Conservation (phyloP, 1,140 invertebrate genomes). For the Melipona quadrifasciata region DNA sequence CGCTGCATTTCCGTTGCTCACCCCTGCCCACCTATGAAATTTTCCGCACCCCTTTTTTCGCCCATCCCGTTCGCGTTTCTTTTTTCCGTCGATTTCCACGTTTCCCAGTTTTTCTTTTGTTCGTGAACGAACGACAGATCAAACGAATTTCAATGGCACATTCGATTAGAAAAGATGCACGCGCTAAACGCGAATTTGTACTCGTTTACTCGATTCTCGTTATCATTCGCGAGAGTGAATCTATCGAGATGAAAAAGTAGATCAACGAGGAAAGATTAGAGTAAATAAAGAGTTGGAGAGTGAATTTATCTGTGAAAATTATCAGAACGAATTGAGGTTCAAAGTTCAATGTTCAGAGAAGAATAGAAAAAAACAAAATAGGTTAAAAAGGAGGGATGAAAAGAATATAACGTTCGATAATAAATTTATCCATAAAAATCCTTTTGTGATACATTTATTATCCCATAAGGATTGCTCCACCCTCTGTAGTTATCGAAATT, state of each 20-base stretch:
- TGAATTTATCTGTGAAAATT: not conserved
- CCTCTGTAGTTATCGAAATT: not conserved
- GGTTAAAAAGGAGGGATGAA: not conserved
- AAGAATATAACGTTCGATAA: not conserved
- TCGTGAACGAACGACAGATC: not conserved
- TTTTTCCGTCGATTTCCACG: not conserved
- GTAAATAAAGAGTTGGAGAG: not conserved
- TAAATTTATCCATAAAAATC: not conserved
- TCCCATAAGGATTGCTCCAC: not conserved
- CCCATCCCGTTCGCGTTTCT: not conserved
- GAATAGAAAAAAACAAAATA: too few relatives aligned
- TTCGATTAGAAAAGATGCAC: not conserved
- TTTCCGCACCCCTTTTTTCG: not conserved
- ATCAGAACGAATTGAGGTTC: not conserved
- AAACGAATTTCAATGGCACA: too few relatives aligned
- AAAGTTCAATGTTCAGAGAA: too few relatives aligned
- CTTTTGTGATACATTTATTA: not conserved
- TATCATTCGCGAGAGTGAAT: not conserved
- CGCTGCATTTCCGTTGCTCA: constrained; percentile 27
- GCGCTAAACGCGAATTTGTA: not conserved
- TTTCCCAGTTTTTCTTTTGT: not conserved
- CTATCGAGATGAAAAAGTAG: not conserved
- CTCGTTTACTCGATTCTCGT: not conserved
- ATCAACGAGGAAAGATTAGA: not conserved
- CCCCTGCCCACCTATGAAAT: constrained; percentile 17